Evolutionary conservation across 2,888 invertebrate genomes (phyloP), one percentile per base, ranked within the genome.

Genomic region (Nemotelus nigrinus): DNA sequence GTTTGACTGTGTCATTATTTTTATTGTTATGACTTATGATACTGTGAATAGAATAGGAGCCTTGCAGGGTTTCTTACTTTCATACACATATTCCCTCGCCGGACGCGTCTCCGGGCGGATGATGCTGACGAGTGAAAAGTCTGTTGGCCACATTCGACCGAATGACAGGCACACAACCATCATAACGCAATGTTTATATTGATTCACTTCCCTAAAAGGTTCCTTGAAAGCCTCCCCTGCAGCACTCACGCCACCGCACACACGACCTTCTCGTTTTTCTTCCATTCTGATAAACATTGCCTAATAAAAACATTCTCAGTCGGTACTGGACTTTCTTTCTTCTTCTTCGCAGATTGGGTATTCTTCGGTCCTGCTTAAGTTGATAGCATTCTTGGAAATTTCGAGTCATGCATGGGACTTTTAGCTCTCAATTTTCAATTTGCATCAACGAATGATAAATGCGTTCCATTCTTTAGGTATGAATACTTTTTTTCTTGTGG

Each of bases 11-110:
- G 71, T 77, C 76, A 78, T 78, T 78, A 78, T 77, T 78, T 78
- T 78, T 77, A 78, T 78, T 77, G 78, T 78, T 78, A 78, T 78
- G 78, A 78, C 77, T 78, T 78, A 77, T 77, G 78, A 70, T 53
- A 55, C 47, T 70, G 47, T 45, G 55, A 55, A 70, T 70, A 43
- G 70, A 70, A 55, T 55, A 70, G 53, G 70, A 70, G 44, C 70
- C 70, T 70, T 10, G 55, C 50, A 70, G 25, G 55, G 8, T 57
- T 57, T 57, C 25, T 7, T 25, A 47, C 65, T 65, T 44, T 25
- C 8, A 5, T 65, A 65, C 45, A 45, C 65, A 45, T 65, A 5
- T 25, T 25, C 25, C 25, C 25, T 25, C 25, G 25, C 25, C 25
- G 25, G 25, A 25, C 25, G 25, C 25, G 25, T 25, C 25, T 25